Conservation (phyloP, 2,888 invertebrate species). For the Amiota mariae region DNA sequence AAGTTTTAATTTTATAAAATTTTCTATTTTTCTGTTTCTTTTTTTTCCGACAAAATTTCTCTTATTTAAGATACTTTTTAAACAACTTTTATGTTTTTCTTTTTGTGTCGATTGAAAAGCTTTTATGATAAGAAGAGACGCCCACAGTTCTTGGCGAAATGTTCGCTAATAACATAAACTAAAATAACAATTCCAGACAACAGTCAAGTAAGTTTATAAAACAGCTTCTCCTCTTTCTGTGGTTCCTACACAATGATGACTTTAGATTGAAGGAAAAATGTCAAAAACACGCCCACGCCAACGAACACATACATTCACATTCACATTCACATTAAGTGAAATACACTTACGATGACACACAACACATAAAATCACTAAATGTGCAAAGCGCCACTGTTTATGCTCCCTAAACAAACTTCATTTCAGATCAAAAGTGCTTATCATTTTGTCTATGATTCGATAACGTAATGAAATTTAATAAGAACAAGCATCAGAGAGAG, state of each 20-base stretch:
- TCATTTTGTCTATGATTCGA: constrained; percentile 54
- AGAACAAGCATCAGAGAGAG: constrained; percentile 8
- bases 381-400: constrained; percentile 35
- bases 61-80: background rate
- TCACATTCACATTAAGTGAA: no score
- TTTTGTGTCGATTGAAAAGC: background rate
- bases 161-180: constrained; percentile 1
- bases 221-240: no score
- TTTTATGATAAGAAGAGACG: background rate
- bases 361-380: constrained; percentile 38
- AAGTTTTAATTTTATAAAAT: constrained; percentile 19
- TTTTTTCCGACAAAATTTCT: background rate
- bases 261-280: background rate
- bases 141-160: no score
- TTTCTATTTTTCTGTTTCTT: background rate
- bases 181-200: background rate
- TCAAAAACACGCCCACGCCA: background rate
- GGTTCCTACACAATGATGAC: no score
- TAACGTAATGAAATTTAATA: constrained; percentile 56
- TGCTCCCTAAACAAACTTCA: background rate
- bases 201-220: no score
- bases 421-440: background rate
- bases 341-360: background rate
- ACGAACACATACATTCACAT: no score
- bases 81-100: background rate